Base-by-base conservation (phyloP, 1,140 invertebrate species). In the Bombyx mandarina region DNA sequence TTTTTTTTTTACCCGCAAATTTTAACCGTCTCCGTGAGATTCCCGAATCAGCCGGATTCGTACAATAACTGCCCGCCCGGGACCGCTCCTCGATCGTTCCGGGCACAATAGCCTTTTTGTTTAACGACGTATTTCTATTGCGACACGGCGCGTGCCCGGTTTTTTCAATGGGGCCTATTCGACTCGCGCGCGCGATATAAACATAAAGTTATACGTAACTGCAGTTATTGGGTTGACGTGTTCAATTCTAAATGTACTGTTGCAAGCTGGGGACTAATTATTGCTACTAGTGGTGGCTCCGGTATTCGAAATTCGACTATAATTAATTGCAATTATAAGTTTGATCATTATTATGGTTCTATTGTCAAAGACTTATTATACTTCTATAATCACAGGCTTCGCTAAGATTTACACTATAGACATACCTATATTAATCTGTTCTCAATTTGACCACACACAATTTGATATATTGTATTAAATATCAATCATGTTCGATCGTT, bases 1-100 rank as follows among this genome's bases (percentile, higher is more conserved):
- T 76, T 82, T 81, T 83, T 82, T 84, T 81, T 84, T 82, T 83
- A 65, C 53, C 76, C 75, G 70, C 79, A 84, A 84, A 77, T 82
- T 84, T 80, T 82, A 80, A 84, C 73, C 77, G 66, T 76, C 75
- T 79, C 74, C 71, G 73, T 61, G 57, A 75, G 74, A 75, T 82
- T 79, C 75, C 76, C 72, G 76, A 81, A 81, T 82, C 81, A 74
- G 81, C 75, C 66, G 79, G 78, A 84, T 84, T 84, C 82, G 75
- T 78, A 79, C 79, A 84, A 82, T 75, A 79, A 79, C 72, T 77
- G 74, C 71, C 73, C 76, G 68, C 68, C 55, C 67, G 77, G 72
- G 74, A 54, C 22, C 53, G 18, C 9, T 54, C 8, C 44, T 9
- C 44, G 53, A 71, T 54, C 69, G 69, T 69, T 74, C 61, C 61